These are phyloP conservation scores for Melanotaenia pygmaea DNA, from an alignment of 2,797 vertebrate genomes.

Conservation along the genomic window DNA sequence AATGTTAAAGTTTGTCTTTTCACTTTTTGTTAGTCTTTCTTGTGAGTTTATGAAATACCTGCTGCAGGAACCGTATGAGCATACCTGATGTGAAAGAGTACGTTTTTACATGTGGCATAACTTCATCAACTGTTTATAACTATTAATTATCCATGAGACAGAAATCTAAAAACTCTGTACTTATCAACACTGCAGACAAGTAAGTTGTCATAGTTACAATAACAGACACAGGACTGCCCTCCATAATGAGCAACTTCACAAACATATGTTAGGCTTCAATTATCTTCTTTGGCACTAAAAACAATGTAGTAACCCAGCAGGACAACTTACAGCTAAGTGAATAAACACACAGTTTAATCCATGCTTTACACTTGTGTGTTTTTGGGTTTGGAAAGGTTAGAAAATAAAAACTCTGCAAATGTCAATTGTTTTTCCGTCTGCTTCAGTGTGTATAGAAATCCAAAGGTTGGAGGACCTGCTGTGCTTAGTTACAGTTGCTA, in stretches of 20 bases:
- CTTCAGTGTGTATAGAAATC: conserved; percentile 4
- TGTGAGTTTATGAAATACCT: not conserved
- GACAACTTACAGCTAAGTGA: not conserved
- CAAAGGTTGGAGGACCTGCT: conserved; percentile 6
- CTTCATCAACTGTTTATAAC: not conserved
- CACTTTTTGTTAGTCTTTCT: not conserved
- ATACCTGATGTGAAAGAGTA: not conserved
- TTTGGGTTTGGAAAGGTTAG: not conserved
- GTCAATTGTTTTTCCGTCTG: not conserved
- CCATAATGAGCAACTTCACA: not conserved
- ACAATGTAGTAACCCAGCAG: not conserved
- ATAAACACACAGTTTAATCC: not conserved
- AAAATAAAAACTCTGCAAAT: conserved; percentile 10
- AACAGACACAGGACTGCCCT: not conserved
- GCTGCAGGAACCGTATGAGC: not conserved
- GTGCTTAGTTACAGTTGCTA: conserved; percentile 11
- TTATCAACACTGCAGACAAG: not conserved
- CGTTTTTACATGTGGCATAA: conserved; percentile 15
- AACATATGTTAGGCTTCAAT: not conserved
- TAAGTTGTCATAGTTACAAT: too few relatives aligned
- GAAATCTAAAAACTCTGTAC: conserved; percentile 8
- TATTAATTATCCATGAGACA: conserved; percentile 2
- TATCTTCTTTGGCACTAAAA: not conserved
- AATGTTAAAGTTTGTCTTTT: not conserved
- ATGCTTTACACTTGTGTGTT: conserved; percentile 2